Evolutionary conservation across 2,888 invertebrate species (phyloP).

Genomic region (Leucoptera coffeella): DNA sequence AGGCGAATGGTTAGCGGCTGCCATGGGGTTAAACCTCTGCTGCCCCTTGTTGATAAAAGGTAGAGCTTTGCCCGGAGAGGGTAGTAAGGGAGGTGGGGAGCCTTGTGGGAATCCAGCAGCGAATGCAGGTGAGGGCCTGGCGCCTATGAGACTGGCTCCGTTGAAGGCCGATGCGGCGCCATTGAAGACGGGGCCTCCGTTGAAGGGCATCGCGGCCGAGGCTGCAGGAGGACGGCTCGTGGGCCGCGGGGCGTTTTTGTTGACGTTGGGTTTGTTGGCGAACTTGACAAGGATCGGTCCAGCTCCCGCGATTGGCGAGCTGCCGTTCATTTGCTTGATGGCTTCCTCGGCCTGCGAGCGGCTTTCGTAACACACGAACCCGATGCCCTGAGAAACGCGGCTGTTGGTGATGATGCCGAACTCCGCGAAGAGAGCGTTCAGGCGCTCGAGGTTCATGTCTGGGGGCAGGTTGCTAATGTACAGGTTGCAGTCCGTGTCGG

Average conservation of each 20-base stretch:
- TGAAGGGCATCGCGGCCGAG: conserved; percentile 30
- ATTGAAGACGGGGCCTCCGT: conserved; percentile 32
- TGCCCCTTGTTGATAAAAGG: conserved; percentile 48
- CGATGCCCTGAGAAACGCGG: conserved; percentile 45
- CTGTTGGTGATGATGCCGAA: conserved; percentile 45
- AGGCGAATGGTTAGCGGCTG: conserved; percentile 35
- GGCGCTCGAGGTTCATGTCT: conserved; percentile 44
- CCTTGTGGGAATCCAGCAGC: conserved; percentile 32
- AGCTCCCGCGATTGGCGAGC: conserved; percentile 32
- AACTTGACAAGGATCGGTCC: conserved; percentile 44
- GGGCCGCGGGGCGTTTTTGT: conserved; percentile 33
- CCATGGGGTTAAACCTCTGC: conserved; percentile 47
- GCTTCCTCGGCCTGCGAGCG: conserved; percentile 43
- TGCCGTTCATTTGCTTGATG: conserved; percentile 37
- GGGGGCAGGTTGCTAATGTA: conserved; percentile 49
- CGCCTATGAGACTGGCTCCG: conserved; percentile 28
- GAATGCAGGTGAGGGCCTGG: conserved; percentile 28
- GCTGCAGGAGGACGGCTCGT: conserved; percentile 21
- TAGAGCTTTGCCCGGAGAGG: conserved; percentile 44
- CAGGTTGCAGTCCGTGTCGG: conserved; percentile 45
- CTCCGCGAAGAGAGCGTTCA: conserved; percentile 33
- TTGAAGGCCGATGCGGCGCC: conserved; percentile 29
- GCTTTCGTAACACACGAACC: conserved; percentile 42
- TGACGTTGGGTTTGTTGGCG: conserved; percentile 42
- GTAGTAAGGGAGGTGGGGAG: conserved; percentile 39